Percentiles rank a stretch among this genome's conserved stretches.
Evolutionary conservation across 2,113 vertebrate genomes (phyloP).

Genomic region (Raja brachyura): DNA sequence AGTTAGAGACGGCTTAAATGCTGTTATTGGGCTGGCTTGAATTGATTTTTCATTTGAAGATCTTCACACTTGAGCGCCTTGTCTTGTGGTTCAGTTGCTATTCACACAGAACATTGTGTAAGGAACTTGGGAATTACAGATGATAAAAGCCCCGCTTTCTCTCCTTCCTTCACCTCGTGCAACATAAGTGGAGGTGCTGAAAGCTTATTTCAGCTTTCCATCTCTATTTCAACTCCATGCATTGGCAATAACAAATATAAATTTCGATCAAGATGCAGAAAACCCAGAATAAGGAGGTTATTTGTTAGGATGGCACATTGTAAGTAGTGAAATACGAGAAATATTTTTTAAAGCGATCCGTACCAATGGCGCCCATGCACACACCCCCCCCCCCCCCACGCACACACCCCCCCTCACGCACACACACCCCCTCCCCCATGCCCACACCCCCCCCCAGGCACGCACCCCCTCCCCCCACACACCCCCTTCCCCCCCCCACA

Average conservation of each 20-base stretch:
- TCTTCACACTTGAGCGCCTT: not conserved
- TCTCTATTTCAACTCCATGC: not conserved
- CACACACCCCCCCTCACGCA: no score
- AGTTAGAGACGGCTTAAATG: not conserved
- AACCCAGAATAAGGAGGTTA: not conserved
- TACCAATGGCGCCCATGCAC: no score
- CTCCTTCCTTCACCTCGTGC: not conserved
- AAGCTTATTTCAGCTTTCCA: not conserved
- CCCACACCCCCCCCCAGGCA: no score
- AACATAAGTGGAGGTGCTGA: not conserved
- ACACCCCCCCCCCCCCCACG: no score
- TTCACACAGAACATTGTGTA: not conserved
- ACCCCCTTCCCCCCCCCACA: no score
- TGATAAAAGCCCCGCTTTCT: not conserved
- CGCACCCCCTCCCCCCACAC: no score
- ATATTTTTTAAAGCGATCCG: no score
- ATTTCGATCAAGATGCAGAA: not conserved
- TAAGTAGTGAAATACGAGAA: not conserved
- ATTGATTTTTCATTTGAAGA: conserved; percentile 12
- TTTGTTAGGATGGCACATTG: not conserved
- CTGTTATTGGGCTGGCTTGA: not conserved
- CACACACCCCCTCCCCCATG: no score
- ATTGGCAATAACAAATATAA: not conserved
- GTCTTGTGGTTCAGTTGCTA: not conserved
- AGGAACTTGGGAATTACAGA: not conserved